Conservation (phyloP, 2,113 vertebrate species). For the Donacobius atricapilla region DNA sequence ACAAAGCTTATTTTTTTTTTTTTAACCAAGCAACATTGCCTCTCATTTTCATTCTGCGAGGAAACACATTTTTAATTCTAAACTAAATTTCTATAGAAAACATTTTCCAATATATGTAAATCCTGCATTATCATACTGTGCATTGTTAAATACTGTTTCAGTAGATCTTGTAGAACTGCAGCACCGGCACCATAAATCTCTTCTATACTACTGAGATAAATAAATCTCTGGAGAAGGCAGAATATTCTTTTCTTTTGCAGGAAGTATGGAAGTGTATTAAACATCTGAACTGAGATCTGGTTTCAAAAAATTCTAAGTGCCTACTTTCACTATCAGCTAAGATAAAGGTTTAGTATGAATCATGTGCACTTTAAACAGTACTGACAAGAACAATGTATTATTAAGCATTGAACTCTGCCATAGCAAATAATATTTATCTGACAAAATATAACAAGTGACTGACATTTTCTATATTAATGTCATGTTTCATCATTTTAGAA, state of each 20-base stretch:
- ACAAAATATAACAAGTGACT: slow-evolving; percentile 46
- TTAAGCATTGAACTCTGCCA: slow-evolving; percentile 9
- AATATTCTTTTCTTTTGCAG: slow-evolving; percentile 3
- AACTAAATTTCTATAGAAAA: slow-evolving; percentile 5
- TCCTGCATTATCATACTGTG: not conserved
- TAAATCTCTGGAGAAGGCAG: slow-evolving; percentile 27
- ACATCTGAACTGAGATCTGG: slow-evolving; percentile 3
- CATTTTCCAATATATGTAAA: slow-evolving; percentile 19
- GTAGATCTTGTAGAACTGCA: not conserved
- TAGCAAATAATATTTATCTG: slow-evolving; percentile 47
- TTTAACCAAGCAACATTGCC: not conserved
- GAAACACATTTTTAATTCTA: not conserved
- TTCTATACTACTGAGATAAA: slow-evolving; percentile 12
- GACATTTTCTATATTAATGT: slow-evolving; percentile 22
- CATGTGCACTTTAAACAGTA: slow-evolving; percentile 47
- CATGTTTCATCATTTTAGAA: slow-evolving; percentile 39
- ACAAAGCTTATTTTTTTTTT: not conserved
- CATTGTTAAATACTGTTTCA: slow-evolving; percentile 13
- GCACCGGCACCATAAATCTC: not conserved
- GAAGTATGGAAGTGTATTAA: slow-evolving; percentile 40
- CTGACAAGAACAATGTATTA: slow-evolving; percentile 32
- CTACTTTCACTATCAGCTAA: slow-evolving; percentile 1
- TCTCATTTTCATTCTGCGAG: not conserved
- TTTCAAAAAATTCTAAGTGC: slow-evolving; percentile 20
- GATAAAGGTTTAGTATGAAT: slow-evolving; percentile 52